Percentiles rank a stretch among this genome's conserved stretches.
phyloP scores from a whole-genome alignment of 2,113 vertebrate species.

The Petrocephalus zakoni region DNA sequence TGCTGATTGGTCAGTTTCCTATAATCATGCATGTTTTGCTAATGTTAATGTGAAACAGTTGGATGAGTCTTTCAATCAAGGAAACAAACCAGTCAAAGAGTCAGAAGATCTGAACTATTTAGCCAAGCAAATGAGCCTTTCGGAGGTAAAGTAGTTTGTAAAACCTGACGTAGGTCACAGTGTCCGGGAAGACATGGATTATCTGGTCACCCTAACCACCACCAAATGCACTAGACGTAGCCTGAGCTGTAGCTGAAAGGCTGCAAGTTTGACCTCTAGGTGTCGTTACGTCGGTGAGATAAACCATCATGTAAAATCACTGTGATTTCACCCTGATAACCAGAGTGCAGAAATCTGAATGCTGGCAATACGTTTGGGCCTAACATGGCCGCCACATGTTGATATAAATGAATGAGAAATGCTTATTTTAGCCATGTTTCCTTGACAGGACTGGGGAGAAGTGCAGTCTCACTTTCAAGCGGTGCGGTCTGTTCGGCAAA shows the following conservation, averaged over 20 bases:
- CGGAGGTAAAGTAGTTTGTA: no score
- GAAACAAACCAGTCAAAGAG: no score
- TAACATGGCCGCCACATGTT: neutral
- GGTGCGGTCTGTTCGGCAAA: conserved; percentile 92
- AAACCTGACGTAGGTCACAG: no score
- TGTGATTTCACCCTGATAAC: neutral
- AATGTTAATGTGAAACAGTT: no score
- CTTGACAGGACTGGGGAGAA: conserved; percentile 84
- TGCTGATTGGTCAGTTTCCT: no score
- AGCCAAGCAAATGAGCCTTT: no score
- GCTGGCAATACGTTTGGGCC: neutral
- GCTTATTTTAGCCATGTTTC: conserved; percentile 33
- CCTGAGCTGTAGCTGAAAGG: neutral
- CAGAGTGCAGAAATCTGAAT: neutral
- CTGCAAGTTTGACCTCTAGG: neutral
- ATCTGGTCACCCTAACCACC: neutral
- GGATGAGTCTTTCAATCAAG: no score
- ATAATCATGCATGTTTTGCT: no score
- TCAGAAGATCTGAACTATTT: no score
- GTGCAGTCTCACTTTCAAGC: conserved; percentile 87
- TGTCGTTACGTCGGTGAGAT: neutral
- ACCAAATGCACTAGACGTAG: neutral
- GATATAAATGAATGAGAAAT: conserved; percentile 42
- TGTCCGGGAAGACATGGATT: no score
- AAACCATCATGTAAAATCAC: neutral